Conservation (phyloP, 2,888 invertebrate species). For the Apamea epomidion region DNA sequence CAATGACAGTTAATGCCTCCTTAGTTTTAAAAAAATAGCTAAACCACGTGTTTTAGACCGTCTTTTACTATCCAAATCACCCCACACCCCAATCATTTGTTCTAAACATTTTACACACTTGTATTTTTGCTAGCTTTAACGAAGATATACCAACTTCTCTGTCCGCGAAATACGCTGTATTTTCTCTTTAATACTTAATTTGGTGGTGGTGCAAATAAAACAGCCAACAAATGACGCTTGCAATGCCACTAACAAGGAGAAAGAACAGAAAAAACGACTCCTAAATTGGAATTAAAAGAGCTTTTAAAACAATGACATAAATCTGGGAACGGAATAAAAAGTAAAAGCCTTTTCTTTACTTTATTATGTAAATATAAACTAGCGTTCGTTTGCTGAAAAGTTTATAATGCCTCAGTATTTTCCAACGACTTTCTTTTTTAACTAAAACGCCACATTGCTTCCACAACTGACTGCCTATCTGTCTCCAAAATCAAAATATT, state of each 20-base stretch:
- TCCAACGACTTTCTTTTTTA: not conserved
- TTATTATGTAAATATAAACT: slow-evolving; percentile 16
- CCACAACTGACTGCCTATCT: not conserved
- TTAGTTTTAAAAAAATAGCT: not conserved
- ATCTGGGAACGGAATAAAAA: not conserved
- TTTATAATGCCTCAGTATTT: not conserved
- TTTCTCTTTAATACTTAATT: slow-evolving; percentile 34
- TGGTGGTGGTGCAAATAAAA: slow-evolving; percentile 40
- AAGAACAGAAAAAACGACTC: not conserved
- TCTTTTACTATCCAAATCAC: not conserved
- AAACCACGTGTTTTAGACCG: too few species aligned
- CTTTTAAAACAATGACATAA: slow-evolving; percentile 1
- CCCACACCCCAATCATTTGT: not conserved
- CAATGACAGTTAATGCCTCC: not conserved
- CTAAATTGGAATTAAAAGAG: slow-evolving; percentile 12
- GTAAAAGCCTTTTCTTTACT: not conserved
- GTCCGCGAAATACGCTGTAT: slow-evolving; percentile 7
- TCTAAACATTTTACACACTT: not conserved
- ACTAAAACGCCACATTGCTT: not conserved
- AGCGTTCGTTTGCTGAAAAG: not conserved
- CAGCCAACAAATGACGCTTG: slow-evolving; percentile 37
- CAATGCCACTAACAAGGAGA: slow-evolving; percentile 13
- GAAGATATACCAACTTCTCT: not conserved
- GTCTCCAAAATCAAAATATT: not conserved
- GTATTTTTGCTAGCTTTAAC: not conserved